These are phyloP conservation scores for Itoplectis maculator DNA, from an alignment of 2,888 invertebrate species.

Conservation along the genomic window DNA sequence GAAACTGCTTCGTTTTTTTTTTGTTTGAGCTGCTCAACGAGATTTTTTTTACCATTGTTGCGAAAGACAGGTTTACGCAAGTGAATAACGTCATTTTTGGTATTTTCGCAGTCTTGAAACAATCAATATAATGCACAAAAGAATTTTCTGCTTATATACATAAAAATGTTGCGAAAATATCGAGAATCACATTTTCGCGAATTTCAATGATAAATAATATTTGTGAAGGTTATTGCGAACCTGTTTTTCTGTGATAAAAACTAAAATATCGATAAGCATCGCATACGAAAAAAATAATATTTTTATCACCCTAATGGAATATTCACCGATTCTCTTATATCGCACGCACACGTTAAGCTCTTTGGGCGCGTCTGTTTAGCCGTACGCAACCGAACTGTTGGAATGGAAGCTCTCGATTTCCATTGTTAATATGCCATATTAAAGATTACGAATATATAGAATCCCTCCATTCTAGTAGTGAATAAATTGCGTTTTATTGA, in stretches of 20 bases:
- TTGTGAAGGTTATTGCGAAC: too few relatives aligned
- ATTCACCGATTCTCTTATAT: background rate
- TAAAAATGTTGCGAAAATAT: background rate
- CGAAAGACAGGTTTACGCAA: too few relatives aligned
- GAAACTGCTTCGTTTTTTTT: background rate
- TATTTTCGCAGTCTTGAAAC: too few relatives aligned
- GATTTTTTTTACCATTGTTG: too few relatives aligned
- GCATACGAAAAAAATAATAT: background rate
- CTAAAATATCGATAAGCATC: background rate
- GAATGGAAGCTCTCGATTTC: slow-evolving; percentile 49
- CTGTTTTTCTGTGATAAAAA: too few relatives aligned
- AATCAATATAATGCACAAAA: too few relatives aligned
- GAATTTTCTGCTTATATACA: too few relatives aligned
- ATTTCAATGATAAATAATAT: background rate
- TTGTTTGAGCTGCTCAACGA: too few relatives aligned
- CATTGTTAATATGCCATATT: slow-evolving; percentile 70
- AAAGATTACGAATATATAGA: slow-evolving; percentile 69
- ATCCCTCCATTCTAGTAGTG: slow-evolving; percentile 72
- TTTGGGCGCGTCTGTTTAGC: background rate
- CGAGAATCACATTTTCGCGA: background rate
- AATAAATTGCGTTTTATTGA: slow-evolving; percentile 45
- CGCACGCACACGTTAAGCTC: background rate
- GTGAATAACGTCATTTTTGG: too few relatives aligned
- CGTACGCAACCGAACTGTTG: slow-evolving; percentile 32
- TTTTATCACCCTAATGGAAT: background rate